Percentiles rank a stretch among this genome's conserved stretches.
Conservation (phyloP, 37 sponge, comb jelly and placozoan species). For the Geodia barretti region DNA sequence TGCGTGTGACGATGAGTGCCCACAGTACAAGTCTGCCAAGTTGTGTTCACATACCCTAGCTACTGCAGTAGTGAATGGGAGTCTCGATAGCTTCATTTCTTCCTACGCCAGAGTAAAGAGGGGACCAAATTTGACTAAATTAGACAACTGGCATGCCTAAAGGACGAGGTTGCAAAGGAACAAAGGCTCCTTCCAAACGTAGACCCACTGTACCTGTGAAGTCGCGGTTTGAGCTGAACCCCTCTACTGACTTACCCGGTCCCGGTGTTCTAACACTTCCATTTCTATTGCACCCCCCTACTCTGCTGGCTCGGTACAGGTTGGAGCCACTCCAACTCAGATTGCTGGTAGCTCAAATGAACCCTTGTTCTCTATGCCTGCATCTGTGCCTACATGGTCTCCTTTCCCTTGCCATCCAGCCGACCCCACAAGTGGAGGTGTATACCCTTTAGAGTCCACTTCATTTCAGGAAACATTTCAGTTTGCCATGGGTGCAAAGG, state of each 20-base stretch:
- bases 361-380: too few relatives aligned
- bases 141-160: too few relatives aligned
- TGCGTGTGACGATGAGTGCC: not conserved
- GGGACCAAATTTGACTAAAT: too few relatives aligned
- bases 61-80: not conserved
- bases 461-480: not conserved
- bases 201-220: not conserved
- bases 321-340: not conserved
- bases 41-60: slow-evolving; percentile 14
- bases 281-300: not conserved
- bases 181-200: not conserved
- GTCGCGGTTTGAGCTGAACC: too few relatives aligned
- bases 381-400: too few relatives aligned
- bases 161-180: too few relatives aligned
- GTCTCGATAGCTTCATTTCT: not conserved
- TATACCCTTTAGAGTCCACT: too few relatives aligned
- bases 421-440: too few relatives aligned
- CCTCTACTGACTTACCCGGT: too few relatives aligned
- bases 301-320: not conserved
- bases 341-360: not conserved
- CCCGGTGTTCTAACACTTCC: too few relatives aligned
- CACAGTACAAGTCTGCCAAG: slow-evolving; percentile 4
- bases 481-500: not conserved
- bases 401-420: too few relatives aligned
- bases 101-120: not conserved